Base-by-base conservation (phyloP, 2,888 invertebrate genomes). In the Xiphydria camelus region DNA sequence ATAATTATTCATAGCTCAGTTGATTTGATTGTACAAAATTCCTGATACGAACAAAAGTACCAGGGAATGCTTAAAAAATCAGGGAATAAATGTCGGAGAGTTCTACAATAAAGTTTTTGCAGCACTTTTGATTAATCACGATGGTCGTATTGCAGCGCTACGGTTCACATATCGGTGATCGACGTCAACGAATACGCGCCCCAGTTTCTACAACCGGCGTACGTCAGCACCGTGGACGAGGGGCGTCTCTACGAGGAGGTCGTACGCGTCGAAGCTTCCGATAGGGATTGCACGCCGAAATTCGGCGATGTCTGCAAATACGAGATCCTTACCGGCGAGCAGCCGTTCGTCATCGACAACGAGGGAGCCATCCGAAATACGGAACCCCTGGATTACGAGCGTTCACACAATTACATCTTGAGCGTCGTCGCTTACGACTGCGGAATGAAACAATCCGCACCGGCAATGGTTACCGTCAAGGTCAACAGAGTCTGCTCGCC, bases 381-480 rank as follows among this genome's bases (percentile, higher is more conserved):
- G 0, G 93, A 93, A 67, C 89, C 93, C 0, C 79, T 99, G 69
- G 94, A 95, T 65, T 95, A 92, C 77, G 92, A 92, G 73, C 83
- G 88, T 50, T 89, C 91, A 4, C 94, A 95, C 79, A 97, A 95
- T 77, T 95, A 97, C 79, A 96, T 98, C 61, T 80, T 99, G 37
- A 93, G 94, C 21, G 94, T 98, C 49, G 93, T 96, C 49, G 98
- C 98, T 1, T 94, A 93, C 73, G 98, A 98, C 78, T 98, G 98
- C 76, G 97, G 95, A 34, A 94, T 94, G 91, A 88, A 91, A 73
- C 87, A 89, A 73, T 95, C 95, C 0, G 84, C 90, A 29, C 94
- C 96, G 0, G 93, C 94, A 37, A 90, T 96, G 87, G 94, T 99
- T 66, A 98, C 95, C 68, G 89, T 99, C 75, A 93, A 94, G 76